Evolutionary conservation across 2,797 vertebrate species (phyloP).

Genomic region (Hippopotamyrus pictus): DNA sequence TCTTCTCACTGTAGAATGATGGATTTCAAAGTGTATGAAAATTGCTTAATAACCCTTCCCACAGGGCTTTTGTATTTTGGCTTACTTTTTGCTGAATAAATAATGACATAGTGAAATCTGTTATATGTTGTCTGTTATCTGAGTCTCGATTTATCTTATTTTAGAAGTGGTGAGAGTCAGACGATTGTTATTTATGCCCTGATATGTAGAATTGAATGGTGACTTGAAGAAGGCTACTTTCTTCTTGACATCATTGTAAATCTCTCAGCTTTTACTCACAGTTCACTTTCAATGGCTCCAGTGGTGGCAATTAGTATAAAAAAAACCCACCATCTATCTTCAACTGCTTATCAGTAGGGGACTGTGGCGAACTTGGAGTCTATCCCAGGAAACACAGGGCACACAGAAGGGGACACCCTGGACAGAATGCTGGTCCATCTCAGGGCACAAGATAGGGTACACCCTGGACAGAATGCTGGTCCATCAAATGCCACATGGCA

Average conservation of each 20-base stretch:
- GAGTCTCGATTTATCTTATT: not conserved
- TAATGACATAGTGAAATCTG: slow-evolving; percentile 4
- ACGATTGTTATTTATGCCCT: slow-evolving; percentile 1
- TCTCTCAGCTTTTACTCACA: not conserved
- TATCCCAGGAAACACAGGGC: not conserved
- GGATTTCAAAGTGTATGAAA: not conserved
- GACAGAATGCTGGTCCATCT: not conserved
- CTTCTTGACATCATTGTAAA: slow-evolving; percentile 6
- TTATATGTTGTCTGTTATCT: not conserved
- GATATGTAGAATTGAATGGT: not conserved
- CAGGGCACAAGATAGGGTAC: not conserved
- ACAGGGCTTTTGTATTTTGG: not conserved
- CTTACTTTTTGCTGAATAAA: not conserved
- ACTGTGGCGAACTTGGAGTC: not conserved
- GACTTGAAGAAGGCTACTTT: not conserved
- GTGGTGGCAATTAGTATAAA: slow-evolving; percentile 13
- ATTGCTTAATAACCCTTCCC: not conserved
- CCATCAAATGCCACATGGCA: not conserved
- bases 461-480: not conserved
- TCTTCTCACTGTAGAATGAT: not conserved
- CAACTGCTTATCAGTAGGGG: not conserved
- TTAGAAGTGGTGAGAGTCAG: not conserved
- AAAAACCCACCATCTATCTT: not conserved
- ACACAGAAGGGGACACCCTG: not conserved
- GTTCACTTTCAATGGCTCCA: not conserved